phyloP scores from a whole-genome alignment of 2,888 invertebrate species.

The Mechanitis messenoides region DNA sequence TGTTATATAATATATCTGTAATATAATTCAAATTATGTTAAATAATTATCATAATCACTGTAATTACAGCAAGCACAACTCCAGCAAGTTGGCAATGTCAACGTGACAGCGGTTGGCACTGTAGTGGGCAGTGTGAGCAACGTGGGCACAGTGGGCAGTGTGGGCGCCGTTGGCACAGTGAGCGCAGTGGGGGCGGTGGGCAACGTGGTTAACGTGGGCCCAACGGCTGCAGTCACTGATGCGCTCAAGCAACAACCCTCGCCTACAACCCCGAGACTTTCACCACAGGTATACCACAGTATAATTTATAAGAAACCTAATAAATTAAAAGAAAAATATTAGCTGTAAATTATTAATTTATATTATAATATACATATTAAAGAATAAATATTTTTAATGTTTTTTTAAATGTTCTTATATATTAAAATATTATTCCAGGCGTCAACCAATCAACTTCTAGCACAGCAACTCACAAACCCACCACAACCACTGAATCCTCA shows the following conservation, averaged over 20 bases:
- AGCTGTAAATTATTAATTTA: slow-evolving; percentile 9
- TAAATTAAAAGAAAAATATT: neutral
- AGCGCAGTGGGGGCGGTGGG: slow-evolving; percentile 40
- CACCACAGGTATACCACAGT: slow-evolving; percentile 54
- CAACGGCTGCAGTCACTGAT: slow-evolving; percentile 32
- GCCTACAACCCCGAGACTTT: slow-evolving; percentile 60
- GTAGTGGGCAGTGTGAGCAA: slow-evolving; percentile 41
- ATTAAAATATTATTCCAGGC: slow-evolving; percentile 39
- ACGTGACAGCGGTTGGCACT: slow-evolving; percentile 42
- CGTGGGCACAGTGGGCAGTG: slow-evolving; percentile 36
- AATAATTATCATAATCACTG: neutral
- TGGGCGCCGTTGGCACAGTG: slow-evolving; percentile 37
- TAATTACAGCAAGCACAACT: slow-evolving; percentile 80
- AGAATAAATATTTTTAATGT: neutral
- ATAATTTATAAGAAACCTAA: slow-evolving; percentile 10
- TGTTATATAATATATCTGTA: slow-evolving; percentile 37
- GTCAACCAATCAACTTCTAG: slow-evolving; percentile 68
- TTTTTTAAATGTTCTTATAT: neutral
- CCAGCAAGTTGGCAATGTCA: slow-evolving; percentile 68
- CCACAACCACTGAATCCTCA: slow-evolving; percentile 72
- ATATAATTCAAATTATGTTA: slow-evolving; percentile 1
- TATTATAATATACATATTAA: neutral
- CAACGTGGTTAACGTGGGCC: slow-evolving; percentile 32
- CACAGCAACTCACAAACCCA: slow-evolving; percentile 72
- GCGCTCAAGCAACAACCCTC: slow-evolving; percentile 64